Evolutionary conservation across 2,797 vertebrate species (phyloP).

Genomic region (Pipistrellus kuhlii): DNA sequence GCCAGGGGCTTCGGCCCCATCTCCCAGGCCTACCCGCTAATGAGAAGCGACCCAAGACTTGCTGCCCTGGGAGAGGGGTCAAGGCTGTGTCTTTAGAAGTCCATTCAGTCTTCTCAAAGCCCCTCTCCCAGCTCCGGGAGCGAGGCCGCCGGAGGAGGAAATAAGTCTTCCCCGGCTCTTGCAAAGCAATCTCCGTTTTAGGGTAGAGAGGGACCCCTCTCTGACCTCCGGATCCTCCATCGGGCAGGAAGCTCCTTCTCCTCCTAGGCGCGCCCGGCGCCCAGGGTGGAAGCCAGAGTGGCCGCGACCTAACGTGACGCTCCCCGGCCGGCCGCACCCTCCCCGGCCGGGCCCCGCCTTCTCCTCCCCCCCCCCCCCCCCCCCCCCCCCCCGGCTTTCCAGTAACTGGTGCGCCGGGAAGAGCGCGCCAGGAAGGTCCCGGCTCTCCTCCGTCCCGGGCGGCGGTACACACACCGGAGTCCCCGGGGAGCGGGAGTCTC

Average conservation of each 20-base stretch:
- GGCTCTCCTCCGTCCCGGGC: background rate
- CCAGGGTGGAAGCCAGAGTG: background rate
- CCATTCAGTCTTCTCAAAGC: background rate
- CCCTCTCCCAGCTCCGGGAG: background rate
- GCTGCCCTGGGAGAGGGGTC: background rate
- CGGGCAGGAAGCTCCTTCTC: background rate
- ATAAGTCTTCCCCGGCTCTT: background rate
- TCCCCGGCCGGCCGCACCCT: background rate
- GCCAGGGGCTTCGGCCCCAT: background rate
- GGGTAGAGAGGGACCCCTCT: background rate
- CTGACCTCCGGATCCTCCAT: background rate
- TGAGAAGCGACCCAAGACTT: background rate
- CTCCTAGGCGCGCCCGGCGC: background rate
- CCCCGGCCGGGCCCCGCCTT: constrained; percentile 35
- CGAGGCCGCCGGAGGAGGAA: background rate
- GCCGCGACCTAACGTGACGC: background rate
- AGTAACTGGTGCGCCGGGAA: background rate
- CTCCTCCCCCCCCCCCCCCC: too few relatives aligned
- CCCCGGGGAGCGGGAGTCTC: background rate
- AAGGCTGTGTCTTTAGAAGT: background rate
- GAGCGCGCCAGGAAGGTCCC: background rate
- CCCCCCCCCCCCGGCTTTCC: constrained; percentile 53
- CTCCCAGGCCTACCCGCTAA: background rate
- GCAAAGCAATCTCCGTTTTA: background rate
- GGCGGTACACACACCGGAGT: background rate